phyloP scores from a whole-genome alignment of 2,888 invertebrate species.

The Dorcus hopei region DNA sequence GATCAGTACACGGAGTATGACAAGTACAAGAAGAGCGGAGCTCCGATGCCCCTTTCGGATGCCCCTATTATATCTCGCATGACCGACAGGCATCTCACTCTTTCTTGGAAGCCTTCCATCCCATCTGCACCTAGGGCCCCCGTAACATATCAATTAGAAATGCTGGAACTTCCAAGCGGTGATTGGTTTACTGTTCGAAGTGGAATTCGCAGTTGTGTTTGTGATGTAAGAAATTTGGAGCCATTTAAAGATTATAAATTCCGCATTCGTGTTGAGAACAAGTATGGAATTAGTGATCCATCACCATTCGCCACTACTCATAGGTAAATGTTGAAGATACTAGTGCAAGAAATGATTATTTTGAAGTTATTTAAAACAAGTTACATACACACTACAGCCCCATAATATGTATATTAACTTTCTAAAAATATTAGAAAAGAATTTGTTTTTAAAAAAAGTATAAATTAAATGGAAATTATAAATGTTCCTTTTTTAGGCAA shows the following conservation, averaged over 20 bases:
- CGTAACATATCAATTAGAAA: conserved; percentile 92
- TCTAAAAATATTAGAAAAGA: too few relatives aligned
- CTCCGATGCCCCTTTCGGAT: conserved; percentile 85
- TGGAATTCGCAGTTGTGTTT: conserved; percentile 83
- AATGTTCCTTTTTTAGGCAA: conserved; percentile 49
- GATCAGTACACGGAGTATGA: conserved; percentile 85
- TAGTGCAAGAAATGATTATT: too few relatives aligned
- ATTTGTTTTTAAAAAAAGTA: too few relatives aligned
- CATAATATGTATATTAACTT: too few relatives aligned
- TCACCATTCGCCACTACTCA: conserved; percentile 86
- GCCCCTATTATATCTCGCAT: conserved; percentile 90
- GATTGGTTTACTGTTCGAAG: conserved; percentile 89
- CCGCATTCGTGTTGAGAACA: conserved; percentile 93
- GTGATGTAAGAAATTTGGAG: conserved; percentile 84
- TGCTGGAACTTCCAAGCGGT: conserved; percentile 86
- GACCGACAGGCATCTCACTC: conserved; percentile 82
- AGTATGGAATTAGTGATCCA: conserved; percentile 94
- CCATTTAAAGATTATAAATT: conserved; percentile 95
- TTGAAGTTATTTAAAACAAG: neutral
- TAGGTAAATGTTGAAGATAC: conserved; percentile 39
- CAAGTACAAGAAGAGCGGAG: conserved; percentile 76
- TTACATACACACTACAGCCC: neutral
- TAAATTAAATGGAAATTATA: too few relatives aligned
- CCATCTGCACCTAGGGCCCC: conserved; percentile 81
- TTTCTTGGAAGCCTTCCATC: conserved; percentile 93